These are phyloP conservation scores for Palythoa grandis DNA, from an alignment of 92 coral and sea anemone species.

Conservation along the genomic window DNA sequence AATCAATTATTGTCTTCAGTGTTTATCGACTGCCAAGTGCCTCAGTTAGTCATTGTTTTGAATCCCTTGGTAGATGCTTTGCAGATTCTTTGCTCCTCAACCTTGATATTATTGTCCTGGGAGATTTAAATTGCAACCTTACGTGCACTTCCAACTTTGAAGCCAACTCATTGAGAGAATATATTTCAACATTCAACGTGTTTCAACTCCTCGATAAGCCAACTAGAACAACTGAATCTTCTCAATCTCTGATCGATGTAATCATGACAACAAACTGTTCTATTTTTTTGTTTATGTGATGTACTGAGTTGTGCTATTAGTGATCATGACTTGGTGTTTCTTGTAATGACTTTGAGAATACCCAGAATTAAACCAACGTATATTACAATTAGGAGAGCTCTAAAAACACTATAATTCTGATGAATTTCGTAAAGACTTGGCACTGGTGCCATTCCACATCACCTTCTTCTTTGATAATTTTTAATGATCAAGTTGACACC, in stretches of 20 bases:
- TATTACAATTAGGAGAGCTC: constrained; percentile 55
- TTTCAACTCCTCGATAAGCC: constrained; percentile 28
- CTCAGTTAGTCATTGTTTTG: not conserved
- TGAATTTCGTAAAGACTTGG: not conserved
- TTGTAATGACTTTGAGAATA: constrained; percentile 44
- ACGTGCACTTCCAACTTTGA: not conserved
- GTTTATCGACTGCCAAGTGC: not conserved
- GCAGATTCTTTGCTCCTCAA: not conserved
- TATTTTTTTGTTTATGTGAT: constrained; percentile 19
- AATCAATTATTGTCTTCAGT: not conserved
- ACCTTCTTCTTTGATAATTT: constrained; percentile 43
- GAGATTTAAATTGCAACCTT: not conserved
- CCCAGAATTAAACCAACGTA: constrained; percentile 53
- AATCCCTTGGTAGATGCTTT: not conserved
- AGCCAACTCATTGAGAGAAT: not conserved
- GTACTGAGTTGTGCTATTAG: constrained; percentile 46
- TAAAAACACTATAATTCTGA: constrained; percentile 39
- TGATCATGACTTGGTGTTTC: constrained; percentile 55
- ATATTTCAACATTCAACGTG: not conserved
- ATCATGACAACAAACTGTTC: constrained; percentile 15
- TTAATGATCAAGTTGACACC: constrained; percentile 41
- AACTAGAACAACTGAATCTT: constrained; percentile 32
- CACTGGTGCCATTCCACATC: constrained; percentile 56
- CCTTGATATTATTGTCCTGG: not conserved
- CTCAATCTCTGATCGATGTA: constrained; percentile 35